A percentile compares a stretch with the other conserved stretches of the same genome.
phyloP scores from a whole-genome alignment of 2,797 vertebrate genomes.

The Pantherophis vulpinus region DNA sequence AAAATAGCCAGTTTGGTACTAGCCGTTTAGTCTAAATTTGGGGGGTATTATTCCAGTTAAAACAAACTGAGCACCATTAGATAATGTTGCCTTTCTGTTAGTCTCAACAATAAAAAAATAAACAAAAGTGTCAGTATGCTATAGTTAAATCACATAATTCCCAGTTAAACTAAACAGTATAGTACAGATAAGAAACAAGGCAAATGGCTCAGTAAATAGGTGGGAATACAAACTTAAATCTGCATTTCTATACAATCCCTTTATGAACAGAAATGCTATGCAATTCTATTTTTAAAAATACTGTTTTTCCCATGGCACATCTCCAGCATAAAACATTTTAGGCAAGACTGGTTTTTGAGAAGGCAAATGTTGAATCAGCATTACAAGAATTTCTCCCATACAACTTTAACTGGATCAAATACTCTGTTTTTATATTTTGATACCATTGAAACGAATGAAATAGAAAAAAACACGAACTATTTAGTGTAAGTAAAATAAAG shows the following conservation, averaged over 20 bases:
- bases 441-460: neutral
- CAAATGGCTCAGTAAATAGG: neutral
- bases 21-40: neutral
- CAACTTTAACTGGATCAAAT: neutral
- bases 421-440: neutral
- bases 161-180: neutral
- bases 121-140: neutral
- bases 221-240: neutral
- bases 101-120: neutral
- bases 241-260: neutral
- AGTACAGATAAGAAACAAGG: neutral
- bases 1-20: neutral
- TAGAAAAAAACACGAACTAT: neutral
- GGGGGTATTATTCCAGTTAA: neutral
- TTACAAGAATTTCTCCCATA: neutral
- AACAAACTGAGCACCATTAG: neutral
- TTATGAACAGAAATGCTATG: neutral
- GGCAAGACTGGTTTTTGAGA: neutral
- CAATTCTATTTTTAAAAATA: neutral
- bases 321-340: slow-evolving; percentile 3
- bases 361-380: neutral
- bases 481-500: neutral
- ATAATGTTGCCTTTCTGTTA: neutral
- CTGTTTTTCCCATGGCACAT: neutral
- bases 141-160: neutral